These are phyloP conservation scores for Arctia plantaginis DNA, from an alignment of 2,888 invertebrate species.

Conservation along the genomic window DNA sequence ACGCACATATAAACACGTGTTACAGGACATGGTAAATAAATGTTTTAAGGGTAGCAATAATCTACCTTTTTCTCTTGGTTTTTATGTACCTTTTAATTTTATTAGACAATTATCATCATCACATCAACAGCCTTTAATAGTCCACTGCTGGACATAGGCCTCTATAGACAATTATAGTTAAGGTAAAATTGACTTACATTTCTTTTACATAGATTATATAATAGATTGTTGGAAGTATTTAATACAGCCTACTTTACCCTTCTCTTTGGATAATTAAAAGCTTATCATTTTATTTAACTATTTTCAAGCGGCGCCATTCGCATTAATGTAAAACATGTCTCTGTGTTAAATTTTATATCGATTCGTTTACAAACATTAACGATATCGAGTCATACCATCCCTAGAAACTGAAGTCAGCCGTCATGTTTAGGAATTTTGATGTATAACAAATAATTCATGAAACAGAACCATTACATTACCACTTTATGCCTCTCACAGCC, in stretches of 20 bases:
- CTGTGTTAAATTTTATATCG: background rate
- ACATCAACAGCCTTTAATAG: no score
- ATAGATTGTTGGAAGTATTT: background rate
- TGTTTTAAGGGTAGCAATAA: no score
- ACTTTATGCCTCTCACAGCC: background rate
- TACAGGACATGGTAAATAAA: no score
- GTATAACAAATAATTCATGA: background rate
- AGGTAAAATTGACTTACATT: no score
- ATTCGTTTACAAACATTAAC: background rate
- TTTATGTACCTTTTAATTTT: no score
- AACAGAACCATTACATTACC: background rate
- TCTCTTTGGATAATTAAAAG: background rate
- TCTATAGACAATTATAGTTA: no score
- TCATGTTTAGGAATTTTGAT: background rate
- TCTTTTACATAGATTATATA: no score
- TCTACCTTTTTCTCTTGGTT: no score
- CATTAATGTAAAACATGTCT: background rate
- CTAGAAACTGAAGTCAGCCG: background rate
- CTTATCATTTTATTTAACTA: background rate
- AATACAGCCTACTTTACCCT: background rate
- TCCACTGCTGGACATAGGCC: no score
- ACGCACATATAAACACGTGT: no score
- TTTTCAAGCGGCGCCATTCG: background rate
- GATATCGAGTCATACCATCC: no score
- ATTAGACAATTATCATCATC: no score